Base-by-base conservation (phyloP, 1,140 invertebrate species). In the Pogonomyrmex barbatus region DNA sequence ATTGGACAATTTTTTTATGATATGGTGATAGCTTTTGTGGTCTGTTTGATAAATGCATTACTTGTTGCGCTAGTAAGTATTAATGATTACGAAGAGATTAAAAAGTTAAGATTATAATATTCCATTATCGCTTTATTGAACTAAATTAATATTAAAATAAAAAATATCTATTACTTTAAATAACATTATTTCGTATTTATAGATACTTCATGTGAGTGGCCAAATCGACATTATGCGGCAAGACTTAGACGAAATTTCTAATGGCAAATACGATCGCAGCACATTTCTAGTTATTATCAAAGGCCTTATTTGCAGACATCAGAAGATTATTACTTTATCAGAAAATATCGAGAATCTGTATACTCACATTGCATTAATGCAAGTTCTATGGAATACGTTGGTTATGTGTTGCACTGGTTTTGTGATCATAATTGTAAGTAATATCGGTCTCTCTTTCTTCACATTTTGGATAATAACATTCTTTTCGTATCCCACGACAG, bases 131-230 rank as follows among this genome's bases (percentile, higher is more conserved):
- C 5, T 39, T 2, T 6, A 47, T 30, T n/a, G 4, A 70, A 56
- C 24, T 2, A 62, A 54, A 45, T 56, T 42, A 70, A 45, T 14
- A 70, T 17, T n/a, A 24, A 52, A 12, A 52, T 2, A 10, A 47
- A 0, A 8, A 24, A 24, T 24, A 24, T 24, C 24, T 58, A 47
- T 52, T 79, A 4, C 30, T 65, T 42, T 12, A 45, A 0, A 56
- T 24, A 65, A n/a, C 14, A 14, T 58, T 24, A 30, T 50, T 14
- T 39, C 9, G 4, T 24, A n/a, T 56, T 39, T 84, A 24, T 50
- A 90, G 89, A n/a, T 88, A 77, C 39, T 90, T 62, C 89, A 90
- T 50, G 30, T 85, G 10, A 89, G 86, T 2, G 86, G 75, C 14
- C 85, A 89, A 30, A 62, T 90, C 1, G 88, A 90, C 6, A 87